Evolutionary conservation across 2,113 vertebrate genomes (phyloP), one percentile per base, ranked within the genome.

Genomic region (Mustela lutreola): DNA sequence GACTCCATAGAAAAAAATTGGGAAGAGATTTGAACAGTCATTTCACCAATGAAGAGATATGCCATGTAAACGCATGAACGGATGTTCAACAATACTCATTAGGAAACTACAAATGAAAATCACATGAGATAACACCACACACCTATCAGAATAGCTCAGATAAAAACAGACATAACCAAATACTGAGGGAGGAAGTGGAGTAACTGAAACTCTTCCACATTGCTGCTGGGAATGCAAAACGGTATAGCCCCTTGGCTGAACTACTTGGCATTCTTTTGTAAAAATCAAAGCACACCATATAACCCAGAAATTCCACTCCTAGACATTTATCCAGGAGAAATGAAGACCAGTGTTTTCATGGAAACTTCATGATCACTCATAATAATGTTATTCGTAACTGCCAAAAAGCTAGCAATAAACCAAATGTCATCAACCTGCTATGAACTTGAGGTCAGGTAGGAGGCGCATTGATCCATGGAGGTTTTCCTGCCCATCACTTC

Each of bases 361-460:
- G 76, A 91, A 91, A 85, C 16, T 4, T 76, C 56, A 73, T 1
- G 5, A 90, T 56, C 50, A 90, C 70, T 48, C 94, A 60, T 60
- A 96, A 11, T 83, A 60, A 15, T 71, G 19, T 70, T 86, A 83
- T 36, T 87, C 39, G 45, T 50, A 48, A 90, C 42, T 94, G 65
- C 14, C 67, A 65, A 63, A 63, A 85, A 90, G 11, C 79, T n/a
- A 67, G 16, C 33, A 84, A 80, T 58, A 87, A 71, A 89, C 56
- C 36, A 39, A 39, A 89, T 91, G 19, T 63, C 42, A 80, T 26
- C 73, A 79, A 4, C 26, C n/a, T 94, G 24, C 45, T 95, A 42
- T 84, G 83, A 97, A 95, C 82, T 48, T 39, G 89, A 76, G 31
- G 26, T 63, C 42, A 31, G 95, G 45, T 12, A 70, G n/a, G 79